phyloP scores from a whole-genome alignment of 2,888 invertebrate genomes.

The Amphipyra berbera region DNA sequence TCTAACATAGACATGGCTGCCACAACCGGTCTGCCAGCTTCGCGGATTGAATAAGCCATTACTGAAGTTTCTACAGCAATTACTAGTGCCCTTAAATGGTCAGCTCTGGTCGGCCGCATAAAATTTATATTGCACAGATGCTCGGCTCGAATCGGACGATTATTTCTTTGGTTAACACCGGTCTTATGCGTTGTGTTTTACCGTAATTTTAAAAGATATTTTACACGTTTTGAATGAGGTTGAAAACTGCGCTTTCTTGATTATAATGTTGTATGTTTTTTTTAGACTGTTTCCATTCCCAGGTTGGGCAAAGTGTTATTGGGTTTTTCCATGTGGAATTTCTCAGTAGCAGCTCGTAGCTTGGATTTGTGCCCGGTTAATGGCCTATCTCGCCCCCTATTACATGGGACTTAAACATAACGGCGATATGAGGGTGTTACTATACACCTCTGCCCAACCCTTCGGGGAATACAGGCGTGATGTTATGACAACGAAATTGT shows the following conservation, averaged over 20 bases:
- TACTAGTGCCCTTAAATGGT: slow-evolving; percentile 77
- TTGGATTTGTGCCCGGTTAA: no score
- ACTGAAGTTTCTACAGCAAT: slow-evolving; percentile 83
- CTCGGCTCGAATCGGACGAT: slow-evolving; percentile 65
- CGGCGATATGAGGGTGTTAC: no score
- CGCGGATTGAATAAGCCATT: slow-evolving; percentile 83
- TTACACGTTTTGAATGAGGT: neutral
- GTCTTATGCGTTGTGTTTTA: slow-evolving; percentile 12
- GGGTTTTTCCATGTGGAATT: no score
- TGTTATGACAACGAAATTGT: no score
- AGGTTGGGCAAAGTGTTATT: no score
- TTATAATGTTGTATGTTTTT: neutral
- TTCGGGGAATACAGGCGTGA: no score
- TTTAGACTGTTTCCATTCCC: no score
- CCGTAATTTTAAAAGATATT: neutral
- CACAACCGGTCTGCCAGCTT: slow-evolving; percentile 70
- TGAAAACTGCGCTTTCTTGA: neutral
- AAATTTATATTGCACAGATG: slow-evolving; percentile 75
- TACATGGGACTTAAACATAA: no score
- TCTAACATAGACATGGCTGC: slow-evolving; percentile 56
- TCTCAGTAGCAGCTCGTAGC: no score
- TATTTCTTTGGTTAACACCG: slow-evolving; percentile 52
- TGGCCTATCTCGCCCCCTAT: no score
- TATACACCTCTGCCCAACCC: no score
- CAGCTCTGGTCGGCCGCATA: slow-evolving; percentile 68